Conservation (phyloP, 2,113 vertebrate genomes). For the Cyprinodon variegatus region DNA sequence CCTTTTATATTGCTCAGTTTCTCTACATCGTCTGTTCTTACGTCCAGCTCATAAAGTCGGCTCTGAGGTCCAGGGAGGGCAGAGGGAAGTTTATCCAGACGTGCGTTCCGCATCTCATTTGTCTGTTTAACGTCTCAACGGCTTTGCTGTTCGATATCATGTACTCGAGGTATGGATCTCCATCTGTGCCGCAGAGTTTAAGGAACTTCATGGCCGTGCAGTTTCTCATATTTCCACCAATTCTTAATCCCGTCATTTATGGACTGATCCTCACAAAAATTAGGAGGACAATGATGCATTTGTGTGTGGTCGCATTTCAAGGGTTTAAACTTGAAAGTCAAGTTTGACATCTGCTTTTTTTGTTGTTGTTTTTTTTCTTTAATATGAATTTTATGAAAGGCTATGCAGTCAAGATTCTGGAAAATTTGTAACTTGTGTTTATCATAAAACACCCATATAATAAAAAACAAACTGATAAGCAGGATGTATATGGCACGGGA, state of each 20-base stretch:
- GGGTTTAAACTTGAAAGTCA: background rate
- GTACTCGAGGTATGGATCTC: constrained; percentile 34
- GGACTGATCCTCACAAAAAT: constrained; percentile 27
- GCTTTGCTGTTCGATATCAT: constrained; percentile 19
- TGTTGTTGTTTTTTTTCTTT: too few species aligned
- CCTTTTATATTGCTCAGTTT: background rate
- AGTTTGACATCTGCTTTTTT: background rate
- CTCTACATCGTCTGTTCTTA: constrained; percentile 3
- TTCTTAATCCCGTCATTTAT: constrained; percentile 61
- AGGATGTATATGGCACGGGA: background rate
- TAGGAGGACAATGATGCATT: background rate
- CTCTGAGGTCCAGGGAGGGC: background rate
- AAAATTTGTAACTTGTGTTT: too few species aligned
- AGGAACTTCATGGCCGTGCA: constrained; percentile 63
- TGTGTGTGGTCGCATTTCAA: background rate
- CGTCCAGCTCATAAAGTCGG: background rate
- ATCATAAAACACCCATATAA: background rate
- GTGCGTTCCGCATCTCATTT: constrained; percentile 29
- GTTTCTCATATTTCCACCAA: constrained; percentile 47
- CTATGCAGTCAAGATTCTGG: background rate
- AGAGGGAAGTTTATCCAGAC: constrained; percentile 24
- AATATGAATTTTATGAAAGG: background rate
- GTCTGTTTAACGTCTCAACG: constrained; percentile 3
- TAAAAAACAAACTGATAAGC: background rate
- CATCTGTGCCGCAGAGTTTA: constrained; percentile 22